phyloP scores from a whole-genome alignment of 1,140 invertebrate species.

The Aphis craccivora region DNA sequence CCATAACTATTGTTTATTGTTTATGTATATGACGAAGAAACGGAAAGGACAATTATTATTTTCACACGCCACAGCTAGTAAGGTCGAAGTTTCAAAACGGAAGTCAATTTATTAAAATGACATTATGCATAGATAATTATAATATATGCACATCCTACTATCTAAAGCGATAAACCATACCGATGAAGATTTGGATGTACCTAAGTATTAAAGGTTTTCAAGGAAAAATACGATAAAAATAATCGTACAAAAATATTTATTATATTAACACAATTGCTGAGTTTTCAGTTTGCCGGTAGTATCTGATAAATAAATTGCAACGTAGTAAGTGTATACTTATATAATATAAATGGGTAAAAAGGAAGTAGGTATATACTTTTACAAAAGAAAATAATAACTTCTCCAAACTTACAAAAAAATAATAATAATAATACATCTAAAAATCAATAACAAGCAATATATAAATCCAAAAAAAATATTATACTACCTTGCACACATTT shows the following conservation, averaged over 20 bases:
- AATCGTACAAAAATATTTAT: constrained; percentile 43
- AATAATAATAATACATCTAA: constrained; percentile 16
- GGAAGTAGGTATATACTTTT: neutral
- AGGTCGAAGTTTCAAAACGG: neutral
- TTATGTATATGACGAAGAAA: neutral
- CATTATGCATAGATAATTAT: neutral
- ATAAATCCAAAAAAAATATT: constrained; percentile 19
- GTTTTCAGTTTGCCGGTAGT: constrained; percentile 18
- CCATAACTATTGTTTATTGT: neutral
- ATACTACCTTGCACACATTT: neutral
- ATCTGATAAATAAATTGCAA: constrained; percentile 35
- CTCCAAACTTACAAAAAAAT: neutral
- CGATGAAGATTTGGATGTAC: neutral
- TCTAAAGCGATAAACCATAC: neutral
- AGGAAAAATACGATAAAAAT: constrained; percentile 26
- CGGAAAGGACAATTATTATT: neutral
- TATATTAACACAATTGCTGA: constrained; percentile 30
- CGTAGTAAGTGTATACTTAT: constrained; percentile 13
- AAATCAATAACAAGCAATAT: constrained; percentile 29
- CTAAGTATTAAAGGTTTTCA: neutral
- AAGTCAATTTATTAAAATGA: neutral
- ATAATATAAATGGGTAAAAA: neutral
- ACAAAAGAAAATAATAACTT: constrained; percentile 34
- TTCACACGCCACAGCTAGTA: neutral
- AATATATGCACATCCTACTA: neutral